phyloP scores from a whole-genome alignment of 2,888 invertebrate genomes.

The Cremastinae sp. region DNA sequence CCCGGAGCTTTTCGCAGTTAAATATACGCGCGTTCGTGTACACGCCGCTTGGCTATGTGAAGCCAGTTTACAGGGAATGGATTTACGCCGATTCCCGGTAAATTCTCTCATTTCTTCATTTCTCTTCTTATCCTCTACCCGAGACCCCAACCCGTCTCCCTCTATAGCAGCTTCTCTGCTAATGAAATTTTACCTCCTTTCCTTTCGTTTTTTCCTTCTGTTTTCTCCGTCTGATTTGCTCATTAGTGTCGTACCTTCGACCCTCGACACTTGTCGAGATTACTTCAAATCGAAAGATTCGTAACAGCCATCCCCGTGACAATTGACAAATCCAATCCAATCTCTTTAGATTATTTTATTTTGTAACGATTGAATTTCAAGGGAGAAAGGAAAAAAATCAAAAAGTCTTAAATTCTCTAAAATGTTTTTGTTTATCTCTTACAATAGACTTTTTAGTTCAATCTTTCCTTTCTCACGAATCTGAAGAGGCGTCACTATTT shows the following conservation, averaged over 20 bases:
- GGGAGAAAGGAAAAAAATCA: no score
- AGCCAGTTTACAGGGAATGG: conserved; percentile 64
- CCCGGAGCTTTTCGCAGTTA: conserved; percentile 34
- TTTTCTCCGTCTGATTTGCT: conserved; percentile 71
- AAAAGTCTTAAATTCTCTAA: no score
- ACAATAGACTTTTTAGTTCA: no score
- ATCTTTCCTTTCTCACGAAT: no score
- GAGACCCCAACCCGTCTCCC: conserved; percentile 18
- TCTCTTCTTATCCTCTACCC: conserved; percentile 22
- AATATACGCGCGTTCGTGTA: conserved; percentile 16
- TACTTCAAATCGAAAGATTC: no score
- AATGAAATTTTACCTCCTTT: conserved; percentile 78
- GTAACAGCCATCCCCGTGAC: no score
- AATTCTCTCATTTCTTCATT: conserved; percentile 64
- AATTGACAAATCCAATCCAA: no score
- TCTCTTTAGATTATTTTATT: no score
- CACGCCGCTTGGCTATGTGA: neutral
- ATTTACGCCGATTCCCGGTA: conserved; percentile 77
- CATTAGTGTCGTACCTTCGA: conserved; percentile 74
- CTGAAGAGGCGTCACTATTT: conserved; percentile 27
- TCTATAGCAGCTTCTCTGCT: conserved; percentile 68
- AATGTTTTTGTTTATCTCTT: no score
- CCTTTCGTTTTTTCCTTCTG: no score
- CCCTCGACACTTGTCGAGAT: conserved; percentile 51
- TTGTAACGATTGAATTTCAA: no score